Evolutionary conservation across 2,888 invertebrate species (phyloP).

Genomic region (Onthophagus sagittarius): DNA sequence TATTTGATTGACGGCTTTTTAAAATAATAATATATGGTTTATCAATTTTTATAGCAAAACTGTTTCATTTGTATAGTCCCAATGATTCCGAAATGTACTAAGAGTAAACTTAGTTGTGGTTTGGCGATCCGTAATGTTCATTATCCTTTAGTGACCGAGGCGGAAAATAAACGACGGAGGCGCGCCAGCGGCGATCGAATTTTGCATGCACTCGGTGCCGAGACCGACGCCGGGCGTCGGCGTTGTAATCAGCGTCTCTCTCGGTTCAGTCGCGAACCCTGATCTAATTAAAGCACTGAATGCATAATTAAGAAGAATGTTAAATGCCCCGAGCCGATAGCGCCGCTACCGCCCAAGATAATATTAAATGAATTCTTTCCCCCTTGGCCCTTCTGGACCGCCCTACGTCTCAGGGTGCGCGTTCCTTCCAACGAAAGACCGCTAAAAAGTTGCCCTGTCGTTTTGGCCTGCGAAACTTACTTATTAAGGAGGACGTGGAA

Average conservation of each 20-base stretch:
- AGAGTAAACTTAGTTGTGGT: neutral
- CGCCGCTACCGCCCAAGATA: conserved; percentile 17
- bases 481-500: conserved; percentile 8
- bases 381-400: conserved; percentile 6
- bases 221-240: conserved; percentile 14
- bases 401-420: neutral
- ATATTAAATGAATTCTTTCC: conserved; percentile 23
- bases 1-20: neutral
- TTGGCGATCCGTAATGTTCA: neutral
- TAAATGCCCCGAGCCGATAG: conserved; percentile 25
- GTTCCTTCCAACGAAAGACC: neutral
- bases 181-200: neutral
- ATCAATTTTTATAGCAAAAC: neutral
- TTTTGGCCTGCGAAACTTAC: conserved; percentile 11
- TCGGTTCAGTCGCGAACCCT: conserved; percentile 25
- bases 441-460: conserved; percentile 11
- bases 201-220: neutral
- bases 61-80: neutral
- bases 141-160: neutral
- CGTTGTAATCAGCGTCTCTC: conserved; percentile 25
- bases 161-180: neutral
- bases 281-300: conserved; percentile 32
- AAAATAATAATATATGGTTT: neutral
- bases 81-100: neutral
- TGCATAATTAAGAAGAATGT: conserved; percentile 31